These are phyloP conservation scores for Nemotelus nigrinus DNA, from an alignment of 2,888 invertebrate genomes.

Conservation along the genomic window DNA sequence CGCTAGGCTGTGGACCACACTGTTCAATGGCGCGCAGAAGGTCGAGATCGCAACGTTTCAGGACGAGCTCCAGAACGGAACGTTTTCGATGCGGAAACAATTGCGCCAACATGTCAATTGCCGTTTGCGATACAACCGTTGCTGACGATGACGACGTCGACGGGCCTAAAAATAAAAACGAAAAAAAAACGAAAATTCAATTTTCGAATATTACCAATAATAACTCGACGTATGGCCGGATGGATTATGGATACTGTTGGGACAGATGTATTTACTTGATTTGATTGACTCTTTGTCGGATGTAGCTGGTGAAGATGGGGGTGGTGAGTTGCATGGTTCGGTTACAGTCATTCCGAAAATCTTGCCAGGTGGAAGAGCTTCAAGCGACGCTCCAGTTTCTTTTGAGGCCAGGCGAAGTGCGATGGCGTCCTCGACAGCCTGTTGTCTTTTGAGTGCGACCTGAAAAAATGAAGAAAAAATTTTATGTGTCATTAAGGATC, in stretches of 20 bases:
- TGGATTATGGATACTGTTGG: neutral
- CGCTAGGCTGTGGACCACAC: conserved; percentile 56
- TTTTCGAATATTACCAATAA: conserved; percentile 11
- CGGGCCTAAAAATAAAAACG: conserved; percentile 52
- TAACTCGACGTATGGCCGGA: neutral
- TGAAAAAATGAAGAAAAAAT: conserved; percentile 58
- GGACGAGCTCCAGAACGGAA: conserved; percentile 88
- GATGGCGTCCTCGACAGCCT: conserved; percentile 97
- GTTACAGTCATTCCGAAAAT: conserved; percentile 90
- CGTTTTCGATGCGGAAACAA: conserved; percentile 91
- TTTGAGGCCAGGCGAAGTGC: conserved; percentile 91
- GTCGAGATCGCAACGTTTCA: conserved; percentile 92
- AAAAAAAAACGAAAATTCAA: neutral
- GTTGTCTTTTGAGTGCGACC: conserved; percentile 95
- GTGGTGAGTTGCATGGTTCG: conserved; percentile 72
- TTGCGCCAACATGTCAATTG: conserved; percentile 85
- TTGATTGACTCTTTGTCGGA: conserved; percentile 49
- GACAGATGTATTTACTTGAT: conserved; percentile 45
- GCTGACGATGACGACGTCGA: conserved; percentile 51
- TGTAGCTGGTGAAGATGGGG: conserved; percentile 47
- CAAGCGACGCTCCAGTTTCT: conserved; percentile 77
- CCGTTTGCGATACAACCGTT: conserved; percentile 73
- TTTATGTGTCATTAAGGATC: too few relatives aligned
- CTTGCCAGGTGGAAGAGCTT: conserved; percentile 85
- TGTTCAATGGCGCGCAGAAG: conserved; percentile 71